A percentile compares a stretch with the other conserved stretches of the same genome.
Evolutionary conservation across 2,888 invertebrate species (phyloP).

Genomic region (Imbricaverruca yamaguchii): DNA sequence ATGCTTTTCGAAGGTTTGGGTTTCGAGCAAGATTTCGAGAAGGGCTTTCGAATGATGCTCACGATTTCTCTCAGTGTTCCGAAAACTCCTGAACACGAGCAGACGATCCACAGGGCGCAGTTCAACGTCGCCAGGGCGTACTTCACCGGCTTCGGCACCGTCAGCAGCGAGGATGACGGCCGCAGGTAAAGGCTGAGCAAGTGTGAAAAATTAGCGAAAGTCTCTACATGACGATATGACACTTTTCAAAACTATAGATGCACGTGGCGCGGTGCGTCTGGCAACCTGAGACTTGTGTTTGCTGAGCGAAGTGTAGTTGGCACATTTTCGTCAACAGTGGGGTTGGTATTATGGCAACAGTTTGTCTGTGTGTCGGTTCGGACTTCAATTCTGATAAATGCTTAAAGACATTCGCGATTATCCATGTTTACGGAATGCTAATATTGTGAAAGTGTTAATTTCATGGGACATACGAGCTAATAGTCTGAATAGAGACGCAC

Average conservation of each 20-base stretch:
- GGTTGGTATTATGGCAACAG: background rate
- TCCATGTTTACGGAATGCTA: no score
- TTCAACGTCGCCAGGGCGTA: constrained; percentile 6
- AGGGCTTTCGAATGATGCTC: background rate
- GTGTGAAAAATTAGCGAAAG: background rate
- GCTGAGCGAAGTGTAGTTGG: background rate
- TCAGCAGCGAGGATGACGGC: background rate
- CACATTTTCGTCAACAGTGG: background rate
- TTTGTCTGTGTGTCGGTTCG: background rate
- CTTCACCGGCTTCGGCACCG: background rate
- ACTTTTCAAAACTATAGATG: no score
- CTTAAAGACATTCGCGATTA: no score
- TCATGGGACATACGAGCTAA: no score
- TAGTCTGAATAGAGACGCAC: no score
- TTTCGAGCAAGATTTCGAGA: background rate
- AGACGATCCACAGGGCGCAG: background rate
- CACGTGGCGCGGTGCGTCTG: background rate
- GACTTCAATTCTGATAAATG: background rate
- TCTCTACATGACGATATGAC: no score
- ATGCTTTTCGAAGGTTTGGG: constrained; percentile 3
- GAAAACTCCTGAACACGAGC: background rate
- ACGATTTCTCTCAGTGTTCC: background rate
- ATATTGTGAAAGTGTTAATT: no score
- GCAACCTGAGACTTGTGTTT: background rate
- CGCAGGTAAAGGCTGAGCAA: background rate